phyloP scores from a whole-genome alignment of 2,888 invertebrate species.

The Brenthis daphne region DNA sequence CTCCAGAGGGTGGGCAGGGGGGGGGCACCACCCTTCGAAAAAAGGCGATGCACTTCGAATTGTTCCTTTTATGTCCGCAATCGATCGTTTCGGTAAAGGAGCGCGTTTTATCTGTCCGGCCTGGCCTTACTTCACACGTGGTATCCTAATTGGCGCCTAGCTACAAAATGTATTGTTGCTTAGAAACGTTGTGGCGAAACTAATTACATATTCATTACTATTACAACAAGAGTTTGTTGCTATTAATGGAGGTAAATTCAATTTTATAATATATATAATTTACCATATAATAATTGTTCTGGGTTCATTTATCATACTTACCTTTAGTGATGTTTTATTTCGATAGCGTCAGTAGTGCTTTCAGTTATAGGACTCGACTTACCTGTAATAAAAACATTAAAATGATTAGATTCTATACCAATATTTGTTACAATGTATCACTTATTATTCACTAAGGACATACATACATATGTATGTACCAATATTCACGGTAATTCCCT shows the following conservation, averaged over 20 bases:
- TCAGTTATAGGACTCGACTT: slow-evolving; percentile 13
- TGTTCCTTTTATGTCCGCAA: slow-evolving; percentile 80
- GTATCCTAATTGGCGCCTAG: slow-evolving; percentile 61
- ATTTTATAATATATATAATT: neutral
- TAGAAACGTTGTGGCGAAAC: neutral
- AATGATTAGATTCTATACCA: neutral
- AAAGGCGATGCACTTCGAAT: slow-evolving; percentile 80
- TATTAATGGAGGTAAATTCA: neutral
- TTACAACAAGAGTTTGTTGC: neutral
- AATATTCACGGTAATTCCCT: too few species aligned
- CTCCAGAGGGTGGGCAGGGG: slow-evolving; percentile 48
- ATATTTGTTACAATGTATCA: too few species aligned
- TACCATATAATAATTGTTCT: neutral
- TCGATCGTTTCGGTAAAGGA: slow-evolving; percentile 80
- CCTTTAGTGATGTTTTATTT: neutral
- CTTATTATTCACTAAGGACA: too few species aligned
- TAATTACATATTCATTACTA: slow-evolving; percentile 21
- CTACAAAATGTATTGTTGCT: slow-evolving; percentile 37
- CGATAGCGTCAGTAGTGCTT: neutral
- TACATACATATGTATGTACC: too few species aligned
- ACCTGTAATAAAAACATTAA: slow-evolving; percentile 27
- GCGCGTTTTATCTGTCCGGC: slow-evolving; percentile 74
- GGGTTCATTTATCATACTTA: slow-evolving; percentile 6
- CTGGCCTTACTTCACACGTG: slow-evolving; percentile 70
- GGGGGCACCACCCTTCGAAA: slow-evolving; percentile 64